phyloP scores from a whole-genome alignment of 1,140 invertebrate genomes.

The Monochamus saltuarius region DNA sequence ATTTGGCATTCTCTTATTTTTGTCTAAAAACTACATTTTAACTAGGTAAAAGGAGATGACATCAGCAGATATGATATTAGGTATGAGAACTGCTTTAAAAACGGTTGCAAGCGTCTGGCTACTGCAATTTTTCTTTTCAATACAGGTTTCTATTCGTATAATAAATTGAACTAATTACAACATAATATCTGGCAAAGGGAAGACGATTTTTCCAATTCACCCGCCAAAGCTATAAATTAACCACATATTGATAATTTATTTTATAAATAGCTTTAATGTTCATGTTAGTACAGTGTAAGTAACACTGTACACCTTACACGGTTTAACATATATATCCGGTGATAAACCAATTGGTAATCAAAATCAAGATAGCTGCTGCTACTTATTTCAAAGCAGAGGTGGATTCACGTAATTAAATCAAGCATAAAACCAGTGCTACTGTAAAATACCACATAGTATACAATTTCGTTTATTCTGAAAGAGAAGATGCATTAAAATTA shows the following conservation, averaged over 20 bases:
- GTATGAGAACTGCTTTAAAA: too few species aligned
- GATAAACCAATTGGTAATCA: constrained; percentile 26
- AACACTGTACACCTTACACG: constrained; percentile 25
- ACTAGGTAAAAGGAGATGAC: too few species aligned
- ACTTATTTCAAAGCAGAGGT: too few species aligned
- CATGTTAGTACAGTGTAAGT: constrained; percentile 25
- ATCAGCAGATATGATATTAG: too few species aligned
- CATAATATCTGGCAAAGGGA: background rate
- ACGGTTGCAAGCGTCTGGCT: background rate
- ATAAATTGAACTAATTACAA: background rate
- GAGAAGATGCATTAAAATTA: too few species aligned
- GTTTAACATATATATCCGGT: constrained; percentile 24
- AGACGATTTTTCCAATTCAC: background rate
- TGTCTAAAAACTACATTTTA: too few species aligned
- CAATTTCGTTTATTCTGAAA: too few species aligned
- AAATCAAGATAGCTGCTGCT: constrained; percentile 19
- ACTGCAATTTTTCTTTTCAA: background rate
- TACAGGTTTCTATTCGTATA: background rate
- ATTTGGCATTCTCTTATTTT: too few species aligned
- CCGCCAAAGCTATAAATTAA: background rate
- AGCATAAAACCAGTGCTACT: too few species aligned
- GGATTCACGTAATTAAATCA: too few species aligned
- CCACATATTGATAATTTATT: constrained; percentile 11
- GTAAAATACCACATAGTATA: too few species aligned
- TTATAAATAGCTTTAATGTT: constrained; percentile 17